These are phyloP conservation scores for Sceliomorpha sp. DNA, from an alignment of 2,888 invertebrate species.

Conservation along the genomic window DNA sequence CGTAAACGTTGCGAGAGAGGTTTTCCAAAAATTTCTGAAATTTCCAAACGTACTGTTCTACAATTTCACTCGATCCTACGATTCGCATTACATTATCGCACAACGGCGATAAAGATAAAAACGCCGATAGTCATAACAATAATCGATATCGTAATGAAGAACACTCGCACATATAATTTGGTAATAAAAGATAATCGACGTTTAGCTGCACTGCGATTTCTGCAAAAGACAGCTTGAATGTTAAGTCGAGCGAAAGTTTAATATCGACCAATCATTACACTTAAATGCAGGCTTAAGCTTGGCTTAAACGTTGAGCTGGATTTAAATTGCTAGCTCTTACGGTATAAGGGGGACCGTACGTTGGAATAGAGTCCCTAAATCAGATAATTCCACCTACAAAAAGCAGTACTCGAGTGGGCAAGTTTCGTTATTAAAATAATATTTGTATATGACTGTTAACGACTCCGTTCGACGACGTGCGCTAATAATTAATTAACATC, in stretches of 20 bases:
- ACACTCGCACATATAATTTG: not conserved
- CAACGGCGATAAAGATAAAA: too few relatives aligned
- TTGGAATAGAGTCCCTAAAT: slow-evolving; percentile 30
- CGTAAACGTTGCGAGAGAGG: too few relatives aligned
- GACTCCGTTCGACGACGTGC: too few relatives aligned
- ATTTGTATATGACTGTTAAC: slow-evolving; percentile 11
- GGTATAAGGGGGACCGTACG: slow-evolving; percentile 20
- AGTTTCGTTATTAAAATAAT: slow-evolving; percentile 20
- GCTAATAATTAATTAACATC: too few relatives aligned
- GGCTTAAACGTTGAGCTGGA: slow-evolving; percentile 52
- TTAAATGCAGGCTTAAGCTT: slow-evolving; percentile 50
- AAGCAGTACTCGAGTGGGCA: slow-evolving; percentile 14
- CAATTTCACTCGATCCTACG: too few relatives aligned
- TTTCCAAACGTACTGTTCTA: too few relatives aligned
- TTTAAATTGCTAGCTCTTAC: slow-evolving; percentile 47
- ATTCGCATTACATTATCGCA: too few relatives aligned
- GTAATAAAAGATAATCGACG: slow-evolving; percentile 4
- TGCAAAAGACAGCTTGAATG: slow-evolving; percentile 44
- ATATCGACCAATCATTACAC: slow-evolving; percentile 52
- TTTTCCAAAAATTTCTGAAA: too few relatives aligned
- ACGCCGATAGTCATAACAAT: too few relatives aligned
- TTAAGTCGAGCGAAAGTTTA: slow-evolving; percentile 50
- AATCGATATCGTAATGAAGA: too few relatives aligned
- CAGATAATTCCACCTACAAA: slow-evolving; percentile 44
- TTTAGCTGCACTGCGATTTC: slow-evolving; percentile 15